Base-by-base conservation (phyloP, 2,113 vertebrate species). In the Typhlomys cinereus region DNA sequence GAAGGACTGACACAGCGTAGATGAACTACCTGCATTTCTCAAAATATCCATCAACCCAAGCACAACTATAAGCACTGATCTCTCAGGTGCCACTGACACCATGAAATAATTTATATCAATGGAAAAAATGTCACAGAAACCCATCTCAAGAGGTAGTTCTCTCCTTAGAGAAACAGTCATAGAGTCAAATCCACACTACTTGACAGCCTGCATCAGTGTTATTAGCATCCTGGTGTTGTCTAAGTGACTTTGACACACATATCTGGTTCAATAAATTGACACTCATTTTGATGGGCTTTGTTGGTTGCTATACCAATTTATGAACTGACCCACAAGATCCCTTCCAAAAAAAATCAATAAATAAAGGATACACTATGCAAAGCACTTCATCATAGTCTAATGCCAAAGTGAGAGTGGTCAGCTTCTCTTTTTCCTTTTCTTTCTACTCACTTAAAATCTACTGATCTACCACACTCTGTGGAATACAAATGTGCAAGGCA, bases 181-280 rank as follows among this genome's bases (percentile, higher is more conserved):
- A 81, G 83, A 91, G 34, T 54, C 78, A 73, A 7, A 25, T 36
- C 70, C 52, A 70, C 17, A 34, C 61, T 74, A 78, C 74, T 83
- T 50, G 8, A 88, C 6, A 39, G 46, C 34, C 62, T 1, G 14
- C 12, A 18, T 61, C 66, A 27, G 36, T 23, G 21, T 14, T n/a
- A n/a, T n/a, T 21, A 73, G 59, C 70, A 86, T 50, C 34, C 29
- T 80, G 80, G 52, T 54, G n/a, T 88, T 83, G 39, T 54, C 88
- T 59, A 59, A 74, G 52, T 62, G 41, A 46, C 70, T 87, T 76
- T 84, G 86, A 91, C 75, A 91, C 75, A 86, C 12, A 17, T 23
- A 54, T 75, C 86, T 91, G 34, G 52, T 94, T 75, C 94, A 84
- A 93, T 89, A 83, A 95, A 96, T 78, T 79, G 81, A 84, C 21